Percentiles rank a stretch among this genome's conserved stretches.
Conservation (phyloP, 2,113 vertebrate genomes). For the Pampusana beccarii region DNA sequence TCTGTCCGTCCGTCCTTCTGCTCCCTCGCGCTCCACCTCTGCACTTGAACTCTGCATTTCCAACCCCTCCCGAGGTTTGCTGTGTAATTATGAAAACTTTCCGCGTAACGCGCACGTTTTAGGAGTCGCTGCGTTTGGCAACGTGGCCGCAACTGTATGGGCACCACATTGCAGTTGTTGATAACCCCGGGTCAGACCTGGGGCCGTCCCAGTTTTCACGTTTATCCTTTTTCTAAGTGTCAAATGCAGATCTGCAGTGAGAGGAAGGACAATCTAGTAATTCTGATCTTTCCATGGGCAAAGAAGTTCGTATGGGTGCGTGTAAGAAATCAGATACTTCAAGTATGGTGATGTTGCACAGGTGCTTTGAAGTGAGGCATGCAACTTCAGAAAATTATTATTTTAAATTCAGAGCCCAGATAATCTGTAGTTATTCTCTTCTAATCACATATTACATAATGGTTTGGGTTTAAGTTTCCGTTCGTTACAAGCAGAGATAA, state of each 20-base stretch:
- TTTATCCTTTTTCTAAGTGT: not conserved
- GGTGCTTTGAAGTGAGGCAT: not conserved
- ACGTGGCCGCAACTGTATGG: not conserved
- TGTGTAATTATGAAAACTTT: constrained; percentile 29
- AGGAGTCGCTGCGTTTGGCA: not conserved
- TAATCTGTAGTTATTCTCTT: not conserved
- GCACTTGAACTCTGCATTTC: not conserved
- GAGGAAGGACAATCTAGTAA: not conserved
- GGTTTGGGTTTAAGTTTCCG: not conserved
- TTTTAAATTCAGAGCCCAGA: not conserved
- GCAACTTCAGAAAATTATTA: not conserved
- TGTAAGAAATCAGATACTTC: not conserved
- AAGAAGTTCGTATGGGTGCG: not conserved
- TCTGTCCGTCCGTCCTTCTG: not conserved
- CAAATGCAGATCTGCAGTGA: not conserved
- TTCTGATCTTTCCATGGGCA: not conserved
- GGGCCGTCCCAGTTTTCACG: not conserved
- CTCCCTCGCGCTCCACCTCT: not conserved
- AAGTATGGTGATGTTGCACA: not conserved
- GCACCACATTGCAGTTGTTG: not conserved
- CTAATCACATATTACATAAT: not conserved
- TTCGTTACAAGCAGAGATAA: constrained; percentile 61
- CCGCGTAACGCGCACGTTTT: not conserved
- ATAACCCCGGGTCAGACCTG: not conserved
- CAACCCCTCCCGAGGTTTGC: not conserved